phyloP scores from a whole-genome alignment of 2,888 invertebrate genomes.

The Meandrusa payeni region DNA sequence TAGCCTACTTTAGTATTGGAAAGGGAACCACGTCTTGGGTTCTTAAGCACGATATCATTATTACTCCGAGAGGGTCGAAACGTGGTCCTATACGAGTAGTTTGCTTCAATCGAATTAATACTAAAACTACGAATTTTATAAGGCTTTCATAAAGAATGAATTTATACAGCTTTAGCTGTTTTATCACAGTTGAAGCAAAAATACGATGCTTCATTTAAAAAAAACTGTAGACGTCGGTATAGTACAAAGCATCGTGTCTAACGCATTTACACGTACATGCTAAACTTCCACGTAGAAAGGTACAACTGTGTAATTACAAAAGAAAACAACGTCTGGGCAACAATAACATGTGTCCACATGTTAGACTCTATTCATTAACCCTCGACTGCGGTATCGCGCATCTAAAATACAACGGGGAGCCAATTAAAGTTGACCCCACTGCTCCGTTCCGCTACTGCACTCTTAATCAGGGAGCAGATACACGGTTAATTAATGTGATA shows the following conservation, averaged over 20 bases:
- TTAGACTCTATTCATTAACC: conserved; percentile 70
- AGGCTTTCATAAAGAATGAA: no score
- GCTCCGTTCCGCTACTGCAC: conserved; percentile 66
- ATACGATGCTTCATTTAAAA: no score
- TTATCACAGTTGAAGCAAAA: no score
- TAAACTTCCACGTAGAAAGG: conserved; percentile 17
- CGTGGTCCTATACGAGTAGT: no score
- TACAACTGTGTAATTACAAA: conserved; percentile 55
- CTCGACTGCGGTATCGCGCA: conserved; percentile 60
- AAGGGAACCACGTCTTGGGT: no score
- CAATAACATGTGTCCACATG: conserved; percentile 72
- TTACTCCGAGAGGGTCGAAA: no score
- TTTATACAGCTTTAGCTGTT: no score
- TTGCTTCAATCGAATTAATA: no score
- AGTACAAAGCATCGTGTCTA: conserved; percentile 23
- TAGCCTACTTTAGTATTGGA: no score
- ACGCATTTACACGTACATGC: conserved; percentile 19
- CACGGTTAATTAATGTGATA: conserved; percentile 74
- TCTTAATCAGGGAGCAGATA: conserved; percentile 75
- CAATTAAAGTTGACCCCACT: conserved; percentile 74
- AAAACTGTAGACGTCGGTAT: conserved; percentile 7
- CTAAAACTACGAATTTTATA: no score
- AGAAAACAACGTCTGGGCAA: conserved; percentile 52
- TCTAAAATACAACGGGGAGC: conserved; percentile 67
- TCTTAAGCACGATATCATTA: no score